phyloP scores from a whole-genome alignment of 1,140 invertebrate species.

The Pseudachorutes palmiensis region DNA sequence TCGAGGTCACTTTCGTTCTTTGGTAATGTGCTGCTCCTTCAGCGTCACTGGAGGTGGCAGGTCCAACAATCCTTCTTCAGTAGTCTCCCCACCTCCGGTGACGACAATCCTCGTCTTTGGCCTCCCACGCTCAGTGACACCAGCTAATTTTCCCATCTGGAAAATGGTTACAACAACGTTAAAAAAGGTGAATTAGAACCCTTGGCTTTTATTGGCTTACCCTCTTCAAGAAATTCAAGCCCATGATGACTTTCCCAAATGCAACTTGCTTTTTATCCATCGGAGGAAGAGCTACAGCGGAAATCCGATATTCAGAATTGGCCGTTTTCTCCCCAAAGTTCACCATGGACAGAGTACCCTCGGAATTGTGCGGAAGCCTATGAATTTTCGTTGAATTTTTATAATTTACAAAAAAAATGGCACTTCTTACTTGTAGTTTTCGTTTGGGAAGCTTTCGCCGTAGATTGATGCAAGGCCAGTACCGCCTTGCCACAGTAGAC shows the following conservation, averaged over 20 bases:
- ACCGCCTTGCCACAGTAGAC: constrained; percentile 1
- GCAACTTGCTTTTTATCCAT: constrained; percentile 6
- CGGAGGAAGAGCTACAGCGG: neutral
- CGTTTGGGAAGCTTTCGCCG: constrained; percentile 10
- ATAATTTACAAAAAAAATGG: neutral
- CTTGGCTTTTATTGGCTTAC: neutral
- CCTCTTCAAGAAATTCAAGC: neutral
- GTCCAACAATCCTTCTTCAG: neutral
- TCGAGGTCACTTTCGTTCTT: neutral
- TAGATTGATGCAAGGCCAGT: neutral
- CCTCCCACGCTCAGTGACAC: neutral
- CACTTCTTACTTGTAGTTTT: neutral
- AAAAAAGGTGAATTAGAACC: too few relatives aligned
- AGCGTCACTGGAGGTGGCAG: neutral
- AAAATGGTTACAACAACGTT: neutral
- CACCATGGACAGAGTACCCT: constrained; percentile 1
- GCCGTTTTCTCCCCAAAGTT: neutral
- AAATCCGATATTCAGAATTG: constrained; percentile 4
- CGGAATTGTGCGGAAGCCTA: neutral
- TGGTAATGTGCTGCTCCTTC: neutral
- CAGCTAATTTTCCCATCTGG: neutral
- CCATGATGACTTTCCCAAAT: constrained; percentile 9
- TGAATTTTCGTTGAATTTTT: neutral
- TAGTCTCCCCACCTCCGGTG: neutral
- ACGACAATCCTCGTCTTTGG: neutral